A percentile compares a stretch with the other conserved stretches of the same genome.
phyloP scores from a whole-genome alignment of 2,888 invertebrate genomes.

The Hypercompe scribonia region DNA sequence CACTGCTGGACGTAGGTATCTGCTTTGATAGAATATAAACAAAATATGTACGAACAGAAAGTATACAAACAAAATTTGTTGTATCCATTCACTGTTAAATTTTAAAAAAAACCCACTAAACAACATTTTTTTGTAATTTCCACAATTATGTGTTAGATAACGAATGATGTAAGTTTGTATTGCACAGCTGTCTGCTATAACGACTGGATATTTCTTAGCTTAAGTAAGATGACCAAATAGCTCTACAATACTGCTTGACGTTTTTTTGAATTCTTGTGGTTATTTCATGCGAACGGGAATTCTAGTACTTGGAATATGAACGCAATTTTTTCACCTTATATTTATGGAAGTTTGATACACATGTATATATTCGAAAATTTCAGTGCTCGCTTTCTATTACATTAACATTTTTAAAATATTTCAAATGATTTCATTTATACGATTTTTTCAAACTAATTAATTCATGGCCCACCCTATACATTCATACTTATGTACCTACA shows the following conservation, averaged over 20 bases:
- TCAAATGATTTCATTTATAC: too few relatives aligned
- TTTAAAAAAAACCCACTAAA: neutral
- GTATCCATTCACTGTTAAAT: neutral
- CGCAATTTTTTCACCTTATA: neutral
- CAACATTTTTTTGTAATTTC: neutral
- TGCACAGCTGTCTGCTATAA: neutral
- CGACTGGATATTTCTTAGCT: neutral
- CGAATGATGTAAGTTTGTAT: neutral
- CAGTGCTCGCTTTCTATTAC: too few relatives aligned
- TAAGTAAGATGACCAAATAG: neutral
- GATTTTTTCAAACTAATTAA: too few relatives aligned
- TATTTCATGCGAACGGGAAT: neutral
- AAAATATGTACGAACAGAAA: too few relatives aligned
- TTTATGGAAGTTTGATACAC: too few relatives aligned
- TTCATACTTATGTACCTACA: too few relatives aligned
- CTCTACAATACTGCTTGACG: neutral
- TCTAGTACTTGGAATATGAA: neutral
- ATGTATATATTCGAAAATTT: too few relatives aligned
- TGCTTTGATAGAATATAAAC: too few relatives aligned
- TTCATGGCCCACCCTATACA: too few relatives aligned
- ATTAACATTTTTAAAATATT: too few relatives aligned
- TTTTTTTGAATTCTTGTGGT: neutral
- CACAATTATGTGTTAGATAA: slow-evolving; percentile 6
- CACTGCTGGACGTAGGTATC: too few relatives aligned
- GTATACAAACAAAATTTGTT: neutral